Percentiles rank a stretch among this genome's conserved stretches.
phyloP scores from a whole-genome alignment of 2,888 invertebrate species.

The Erynnis tages region DNA sequence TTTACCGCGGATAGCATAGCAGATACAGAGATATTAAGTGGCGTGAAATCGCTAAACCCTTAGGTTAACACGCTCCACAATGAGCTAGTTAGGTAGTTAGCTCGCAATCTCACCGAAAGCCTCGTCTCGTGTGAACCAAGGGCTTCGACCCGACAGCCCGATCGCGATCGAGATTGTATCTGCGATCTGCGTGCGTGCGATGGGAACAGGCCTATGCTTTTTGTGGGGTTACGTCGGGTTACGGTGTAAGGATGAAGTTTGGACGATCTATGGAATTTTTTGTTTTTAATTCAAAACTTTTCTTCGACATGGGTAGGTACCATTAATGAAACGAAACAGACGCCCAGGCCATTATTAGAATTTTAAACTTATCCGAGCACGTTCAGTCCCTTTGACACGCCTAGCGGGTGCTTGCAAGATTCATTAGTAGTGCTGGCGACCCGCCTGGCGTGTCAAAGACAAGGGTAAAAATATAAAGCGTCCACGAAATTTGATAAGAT shows the following conservation, averaged over 20 bases:
- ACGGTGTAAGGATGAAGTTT: not conserved
- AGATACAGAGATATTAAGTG: constrained; percentile 11
- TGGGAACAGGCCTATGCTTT: constrained; percentile 12
- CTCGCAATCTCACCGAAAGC: constrained; percentile 1
- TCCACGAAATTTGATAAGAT: too few relatives aligned
- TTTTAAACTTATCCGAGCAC: too few relatives aligned
- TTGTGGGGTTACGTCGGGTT: constrained; percentile 11
- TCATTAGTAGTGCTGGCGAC: too few relatives aligned
- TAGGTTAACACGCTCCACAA: not conserved
- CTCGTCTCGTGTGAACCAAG: constrained; percentile 7
- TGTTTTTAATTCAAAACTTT: not conserved
- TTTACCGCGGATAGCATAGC: not conserved
- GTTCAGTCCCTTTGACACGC: too few relatives aligned
- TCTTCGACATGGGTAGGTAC: not conserved
- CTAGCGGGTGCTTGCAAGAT: too few relatives aligned
- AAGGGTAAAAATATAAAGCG: too few relatives aligned
- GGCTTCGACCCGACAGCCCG: constrained; percentile 19
- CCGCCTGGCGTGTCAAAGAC: too few relatives aligned
- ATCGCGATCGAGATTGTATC: constrained; percentile 12
- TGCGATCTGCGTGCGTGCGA: constrained; percentile 17
- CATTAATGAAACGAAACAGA: too few relatives aligned
- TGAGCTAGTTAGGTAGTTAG: constrained; percentile 14
- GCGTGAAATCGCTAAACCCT: constrained; percentile 13
- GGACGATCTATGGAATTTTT: not conserved
- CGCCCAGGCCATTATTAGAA: too few relatives aligned